Evolutionary conservation across 2,888 invertebrate genomes (phyloP).

Genomic region (Galerucella pusilla): DNA sequence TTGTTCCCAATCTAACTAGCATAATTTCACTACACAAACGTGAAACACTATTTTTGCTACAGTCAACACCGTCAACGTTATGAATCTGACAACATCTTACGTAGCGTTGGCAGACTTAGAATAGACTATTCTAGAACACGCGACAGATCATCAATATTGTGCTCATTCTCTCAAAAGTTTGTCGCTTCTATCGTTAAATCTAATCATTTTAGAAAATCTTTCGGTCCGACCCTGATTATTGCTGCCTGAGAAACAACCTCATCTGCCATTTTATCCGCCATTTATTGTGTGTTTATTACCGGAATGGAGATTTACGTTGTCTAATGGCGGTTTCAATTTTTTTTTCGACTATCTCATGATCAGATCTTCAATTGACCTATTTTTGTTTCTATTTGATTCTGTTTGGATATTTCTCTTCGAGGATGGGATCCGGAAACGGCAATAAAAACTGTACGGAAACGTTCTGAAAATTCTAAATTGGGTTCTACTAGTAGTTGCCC

Average conservation of each 20-base stretch:
- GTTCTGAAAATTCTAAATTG: constrained; percentile 14
- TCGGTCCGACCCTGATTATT: background rate
- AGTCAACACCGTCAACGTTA: too few species aligned
- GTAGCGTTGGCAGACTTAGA: too few species aligned
- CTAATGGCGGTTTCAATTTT: constrained; percentile 38
- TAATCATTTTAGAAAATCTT: background rate
- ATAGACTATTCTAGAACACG: too few species aligned
- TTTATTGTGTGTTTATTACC: constrained; percentile 45
- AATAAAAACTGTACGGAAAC: constrained; percentile 22
- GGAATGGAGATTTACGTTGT: constrained; percentile 42
- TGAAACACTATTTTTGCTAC: too few species aligned
- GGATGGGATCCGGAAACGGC: constrained; percentile 14
- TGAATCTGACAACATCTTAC: too few species aligned
- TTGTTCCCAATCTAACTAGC: too few species aligned
- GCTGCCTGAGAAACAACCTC: constrained; percentile 30
- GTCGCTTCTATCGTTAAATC: too few species aligned
- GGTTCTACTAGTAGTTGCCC: background rate
- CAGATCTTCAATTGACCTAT: constrained; percentile 31
- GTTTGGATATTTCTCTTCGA: constrained; percentile 17
- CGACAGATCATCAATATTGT: too few species aligned
- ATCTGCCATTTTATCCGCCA: constrained; percentile 21
- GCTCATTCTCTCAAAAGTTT: too few species aligned
- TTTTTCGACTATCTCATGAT: constrained; percentile 33
- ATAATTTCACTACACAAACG: too few species aligned
- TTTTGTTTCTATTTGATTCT: constrained; percentile 27